Evolutionary conservation across 2,113 vertebrate genomes (phyloP), one percentile per base, ranked within the genome.

Genomic region (Puntigrus tetrazona): DNA sequence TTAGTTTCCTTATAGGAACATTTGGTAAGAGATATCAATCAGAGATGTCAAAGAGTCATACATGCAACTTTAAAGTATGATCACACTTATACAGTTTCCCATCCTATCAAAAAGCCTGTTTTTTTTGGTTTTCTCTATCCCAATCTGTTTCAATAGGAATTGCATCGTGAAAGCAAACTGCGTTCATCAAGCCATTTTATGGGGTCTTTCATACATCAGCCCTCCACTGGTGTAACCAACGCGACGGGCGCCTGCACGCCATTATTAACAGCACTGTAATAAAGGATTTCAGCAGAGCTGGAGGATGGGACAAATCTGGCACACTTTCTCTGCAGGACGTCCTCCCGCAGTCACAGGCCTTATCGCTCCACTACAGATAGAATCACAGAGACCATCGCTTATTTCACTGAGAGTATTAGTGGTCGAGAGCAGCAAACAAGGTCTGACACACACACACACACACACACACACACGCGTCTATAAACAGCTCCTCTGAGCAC

Each of bases 281-380:
- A 86, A 78, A 67, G 78, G 70, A 50, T 83, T 85, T 83, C 67
- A 76, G 59, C 41, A 82, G 50, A 50, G 38, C 57, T 45, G 45
- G 25, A 52, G 75, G 50, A 83, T 59, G n/a, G 38, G 36, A 55
- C 47, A 50, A 86, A 45, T 80, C 36, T 73, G 67, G 45, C 34
- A 34, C 73, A 73, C 75, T 61, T 72, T 50, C 78, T 85, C 72
- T 50, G 73, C 78, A 84, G 82, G 79, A 78, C 11, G 43, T 81
- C 84, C 78, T 86, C 20, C 63, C 69, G 31, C 14, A 75, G 78
- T 78, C 81, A 69, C 52, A 61, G 75, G 75, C 43, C 65, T 88
- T 88, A 88, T 91, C 86, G 83, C 82, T 86, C 84, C 78, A 76
- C 82, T 74, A 84, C 86, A 85, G 82, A 89, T 85, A 86, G 82